Conservation (phyloP, 2,113 vertebrate species). For the Pachyramphus minor region DNA sequence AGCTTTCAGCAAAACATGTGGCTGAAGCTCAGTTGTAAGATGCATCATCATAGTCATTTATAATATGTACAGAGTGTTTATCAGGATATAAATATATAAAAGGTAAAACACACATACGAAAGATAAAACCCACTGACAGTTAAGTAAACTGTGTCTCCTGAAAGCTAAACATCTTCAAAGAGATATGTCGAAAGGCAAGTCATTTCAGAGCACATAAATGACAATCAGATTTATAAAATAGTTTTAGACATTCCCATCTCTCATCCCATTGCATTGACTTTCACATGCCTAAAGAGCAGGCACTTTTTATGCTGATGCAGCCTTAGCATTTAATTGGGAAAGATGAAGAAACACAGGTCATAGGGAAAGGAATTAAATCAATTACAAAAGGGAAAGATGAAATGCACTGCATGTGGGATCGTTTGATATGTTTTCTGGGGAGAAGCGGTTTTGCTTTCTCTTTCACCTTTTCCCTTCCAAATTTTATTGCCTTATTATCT, state of each 20-base stretch:
- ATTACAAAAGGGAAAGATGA: background rate
- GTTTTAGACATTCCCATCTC: background rate
- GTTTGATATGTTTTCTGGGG: background rate
- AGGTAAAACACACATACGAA: background rate
- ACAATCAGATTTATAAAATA: background rate
- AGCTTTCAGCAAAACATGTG: background rate
- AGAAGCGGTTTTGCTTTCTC: background rate
- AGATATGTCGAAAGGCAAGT: background rate
- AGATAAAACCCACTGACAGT: background rate
- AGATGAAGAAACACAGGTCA: background rate
- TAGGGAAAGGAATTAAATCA: background rate
- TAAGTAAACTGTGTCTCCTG: background rate
- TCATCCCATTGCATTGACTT: background rate
- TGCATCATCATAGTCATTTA: background rate
- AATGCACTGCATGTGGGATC: background rate
- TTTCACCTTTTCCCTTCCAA: background rate
- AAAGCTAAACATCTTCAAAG: background rate
- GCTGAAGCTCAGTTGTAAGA: background rate
- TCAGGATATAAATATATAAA: background rate
- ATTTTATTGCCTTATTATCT: background rate
- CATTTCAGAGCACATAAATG: background rate
- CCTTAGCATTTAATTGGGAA: background rate
- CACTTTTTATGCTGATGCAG: background rate
- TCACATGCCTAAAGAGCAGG: background rate
- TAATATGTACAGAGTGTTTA: background rate